Percentiles rank a stretch among this genome's conserved stretches.
Conservation (phyloP, 2,888 invertebrate genomes). For the Frankliniella intonsa region DNA sequence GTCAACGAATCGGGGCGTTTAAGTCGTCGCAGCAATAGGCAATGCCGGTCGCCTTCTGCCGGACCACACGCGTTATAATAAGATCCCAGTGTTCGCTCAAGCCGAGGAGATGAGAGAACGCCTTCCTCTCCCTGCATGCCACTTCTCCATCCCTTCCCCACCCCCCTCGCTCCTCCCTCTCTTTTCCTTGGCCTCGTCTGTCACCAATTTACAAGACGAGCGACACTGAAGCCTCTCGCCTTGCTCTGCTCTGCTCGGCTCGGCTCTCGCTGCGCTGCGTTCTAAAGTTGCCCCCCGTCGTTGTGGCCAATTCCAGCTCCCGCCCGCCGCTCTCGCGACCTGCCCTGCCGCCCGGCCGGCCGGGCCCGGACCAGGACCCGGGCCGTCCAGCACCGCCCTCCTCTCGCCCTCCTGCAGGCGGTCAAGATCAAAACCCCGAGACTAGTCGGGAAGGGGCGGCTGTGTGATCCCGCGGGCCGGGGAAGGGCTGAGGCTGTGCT, state of each 20-base stretch:
- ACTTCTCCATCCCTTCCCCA: too few relatives aligned
- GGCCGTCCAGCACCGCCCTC: neutral
- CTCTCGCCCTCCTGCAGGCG: neutral
- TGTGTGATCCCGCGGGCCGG: too few relatives aligned
- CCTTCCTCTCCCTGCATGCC: too few relatives aligned
- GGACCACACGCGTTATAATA: too few relatives aligned
- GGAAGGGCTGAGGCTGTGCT: too few relatives aligned
- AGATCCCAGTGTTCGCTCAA: neutral
- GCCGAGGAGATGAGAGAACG: neutral
- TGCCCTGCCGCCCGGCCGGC: neutral
- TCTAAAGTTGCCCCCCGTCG: neutral
- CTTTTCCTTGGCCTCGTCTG: neutral
- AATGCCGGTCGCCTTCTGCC: too few relatives aligned
- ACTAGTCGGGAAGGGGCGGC: too few relatives aligned
- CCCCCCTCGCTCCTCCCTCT: neutral
- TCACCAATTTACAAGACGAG: neutral
- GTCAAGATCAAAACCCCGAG: neutral
- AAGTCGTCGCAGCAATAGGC: too few relatives aligned
- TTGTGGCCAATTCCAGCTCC: neutral
- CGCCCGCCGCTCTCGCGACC: neutral
- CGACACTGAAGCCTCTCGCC: neutral
- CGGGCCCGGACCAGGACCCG: neutral
- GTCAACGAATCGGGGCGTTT: too few relatives aligned
- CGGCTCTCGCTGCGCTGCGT: neutral
- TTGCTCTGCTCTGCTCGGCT: neutral